Evolutionary conservation across 2,888 invertebrate genomes (phyloP), one percentile per base, ranked within the genome.

Genomic region (Scrobipalpa costella): DNA sequence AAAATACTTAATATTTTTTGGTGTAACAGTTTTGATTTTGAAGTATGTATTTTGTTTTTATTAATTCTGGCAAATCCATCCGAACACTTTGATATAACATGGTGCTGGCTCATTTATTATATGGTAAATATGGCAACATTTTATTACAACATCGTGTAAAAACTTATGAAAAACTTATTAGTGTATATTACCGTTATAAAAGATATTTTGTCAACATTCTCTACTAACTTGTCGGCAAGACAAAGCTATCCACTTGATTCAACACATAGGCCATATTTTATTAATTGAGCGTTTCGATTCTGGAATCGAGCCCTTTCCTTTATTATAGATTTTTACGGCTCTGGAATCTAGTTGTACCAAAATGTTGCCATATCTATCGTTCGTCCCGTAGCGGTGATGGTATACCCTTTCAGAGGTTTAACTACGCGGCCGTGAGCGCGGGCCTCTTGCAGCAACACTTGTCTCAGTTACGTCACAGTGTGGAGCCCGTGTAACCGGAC

Each of bases 381-480:
- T 65, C 63, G 67, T 65, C 64, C 67, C 64, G 68, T 79, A 81
- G 77, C 76, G 90, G 90, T 90, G 90, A 86, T 85, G 90, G 90
- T 90, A 88, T n/a, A 88, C 19, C 17, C 36, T 33, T 88, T 77
- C 92, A 92, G 92, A 90, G 90, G 86, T 91, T 92, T 91, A 91
- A 90, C 90, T 92, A 92, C 89, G 91, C 91, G 81, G 82, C 90
- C 72, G 90, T 90, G 81, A 90, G 79, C 86, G 90, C 91, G 66
- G 92, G 92, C 72, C 86, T 91, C 69, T 87, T 92, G 87, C 92
- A 91, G 86, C 90, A 90, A 78, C 91, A 90, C 79, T 85, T 92
- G 83, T 80, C 87, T 75, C 86, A 89, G 79, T 83, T 91, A 86
- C 84, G 89, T 77, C 87, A 88, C 78, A 79, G 83, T 76, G 78